Conservation (phyloP, 2,797 vertebrate genomes). For the Lutjanus campechanus region DNA sequence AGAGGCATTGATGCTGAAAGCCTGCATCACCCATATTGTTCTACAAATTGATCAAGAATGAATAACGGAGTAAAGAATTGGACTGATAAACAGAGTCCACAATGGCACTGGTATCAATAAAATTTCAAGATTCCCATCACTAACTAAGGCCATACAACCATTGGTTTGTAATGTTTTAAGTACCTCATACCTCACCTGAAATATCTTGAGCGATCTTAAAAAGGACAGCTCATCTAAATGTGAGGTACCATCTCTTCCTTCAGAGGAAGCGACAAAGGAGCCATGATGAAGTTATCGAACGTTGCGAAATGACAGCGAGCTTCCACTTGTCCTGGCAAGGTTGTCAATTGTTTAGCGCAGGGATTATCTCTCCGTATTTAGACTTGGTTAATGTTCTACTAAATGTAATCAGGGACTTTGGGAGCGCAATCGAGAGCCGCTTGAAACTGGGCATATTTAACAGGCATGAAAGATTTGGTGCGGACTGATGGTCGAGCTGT, state of each 20-base stretch:
- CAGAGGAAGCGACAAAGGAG: constrained; percentile 7
- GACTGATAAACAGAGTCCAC: too few species aligned
- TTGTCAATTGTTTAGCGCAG: constrained; percentile 42
- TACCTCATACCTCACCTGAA: not conserved
- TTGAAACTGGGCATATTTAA: constrained; percentile 66
- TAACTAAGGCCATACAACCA: too few species aligned
- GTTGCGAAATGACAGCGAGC: not conserved
- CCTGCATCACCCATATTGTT: too few species aligned
- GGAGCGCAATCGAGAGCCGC: constrained; percentile 67
- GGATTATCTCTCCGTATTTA: constrained; percentile 57
- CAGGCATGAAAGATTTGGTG: constrained; percentile 60
- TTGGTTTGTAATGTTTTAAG: not conserved
- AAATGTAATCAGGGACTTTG: constrained; percentile 77
- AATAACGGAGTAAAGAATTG: too few species aligned
- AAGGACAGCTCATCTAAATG: not conserved
- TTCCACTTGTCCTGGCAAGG: constrained; percentile 32
- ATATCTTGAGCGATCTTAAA: not conserved
- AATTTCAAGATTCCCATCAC: too few species aligned
- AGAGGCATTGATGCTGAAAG: too few species aligned
- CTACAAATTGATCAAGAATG: too few species aligned
- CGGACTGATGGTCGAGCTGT: constrained; percentile 44
- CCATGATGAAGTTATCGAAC: constrained; percentile 15
- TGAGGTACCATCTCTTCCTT: not conserved
- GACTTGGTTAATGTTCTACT: constrained; percentile 48
- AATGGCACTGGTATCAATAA: too few species aligned